These are phyloP conservation scores for Bombus terrestris DNA, from an alignment of 1,140 invertebrate genomes.

Conservation along the genomic window DNA sequence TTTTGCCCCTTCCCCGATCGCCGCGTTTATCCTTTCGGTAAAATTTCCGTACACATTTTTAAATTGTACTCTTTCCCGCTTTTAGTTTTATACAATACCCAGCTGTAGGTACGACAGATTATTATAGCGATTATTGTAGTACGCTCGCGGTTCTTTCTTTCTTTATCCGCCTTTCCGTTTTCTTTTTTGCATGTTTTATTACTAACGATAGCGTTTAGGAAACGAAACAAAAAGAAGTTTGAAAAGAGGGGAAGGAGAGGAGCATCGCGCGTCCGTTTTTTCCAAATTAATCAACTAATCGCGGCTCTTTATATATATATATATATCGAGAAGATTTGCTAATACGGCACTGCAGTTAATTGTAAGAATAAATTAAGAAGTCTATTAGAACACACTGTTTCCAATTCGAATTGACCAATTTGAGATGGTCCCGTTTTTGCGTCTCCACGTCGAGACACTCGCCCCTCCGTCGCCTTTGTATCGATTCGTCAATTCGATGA, in stretches of 20 bases:
- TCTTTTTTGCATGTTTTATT: neutral
- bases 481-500: too few species aligned
- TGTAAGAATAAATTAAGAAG: conserved; percentile 30
- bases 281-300: neutral
- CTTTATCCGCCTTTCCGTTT: neutral
- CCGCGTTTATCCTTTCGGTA: conserved; percentile 9
- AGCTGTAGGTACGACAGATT: neutral
- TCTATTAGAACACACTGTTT: conserved; percentile 5
- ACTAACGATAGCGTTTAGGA: neutral
- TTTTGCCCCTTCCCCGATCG: conserved; percentile 32
- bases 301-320: neutral
- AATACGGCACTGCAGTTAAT: conserved; percentile 12
- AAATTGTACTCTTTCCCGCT: neutral
- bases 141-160: neutral
- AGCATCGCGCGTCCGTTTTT: conserved; percentile 6
- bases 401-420: conserved; percentile 1
- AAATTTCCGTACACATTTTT: conserved; percentile 18
- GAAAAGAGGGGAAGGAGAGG: neutral
- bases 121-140: neutral
- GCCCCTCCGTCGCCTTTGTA: neutral
- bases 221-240: neutral
- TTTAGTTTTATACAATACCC: neutral
- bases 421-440: neutral
- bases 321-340: neutral
- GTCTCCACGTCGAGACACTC: neutral